These are phyloP conservation scores for Entelurus aequoreus DNA, from an alignment of 2,113 vertebrate genomes.

Conservation along the genomic window DNA sequence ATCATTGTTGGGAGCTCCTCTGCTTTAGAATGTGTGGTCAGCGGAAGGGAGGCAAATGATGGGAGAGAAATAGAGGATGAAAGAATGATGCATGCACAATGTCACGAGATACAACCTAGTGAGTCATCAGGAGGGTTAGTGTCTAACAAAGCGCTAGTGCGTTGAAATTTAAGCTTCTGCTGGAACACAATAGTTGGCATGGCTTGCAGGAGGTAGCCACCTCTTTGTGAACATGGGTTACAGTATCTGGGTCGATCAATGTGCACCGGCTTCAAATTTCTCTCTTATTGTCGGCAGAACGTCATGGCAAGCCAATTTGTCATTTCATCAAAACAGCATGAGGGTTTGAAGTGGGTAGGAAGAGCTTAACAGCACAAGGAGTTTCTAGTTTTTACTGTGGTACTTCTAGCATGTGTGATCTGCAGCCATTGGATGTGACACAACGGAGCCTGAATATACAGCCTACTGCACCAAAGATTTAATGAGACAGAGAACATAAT, in stretches of 20 bases:
- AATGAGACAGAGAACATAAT: conserved; percentile 20
- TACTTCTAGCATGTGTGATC: conserved; percentile 4
- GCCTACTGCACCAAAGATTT: conserved; percentile 38
- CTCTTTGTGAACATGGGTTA: conserved; percentile 58
- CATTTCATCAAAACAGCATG: conserved; percentile 32
- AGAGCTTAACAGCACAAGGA: conserved; percentile 17
- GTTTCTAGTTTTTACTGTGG: conserved; percentile 37
- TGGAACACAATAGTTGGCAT: conserved; percentile 57
- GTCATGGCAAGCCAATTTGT: conserved; percentile 45
- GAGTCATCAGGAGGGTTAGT: conserved; percentile 40
- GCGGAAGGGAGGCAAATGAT: conserved; percentile 13
- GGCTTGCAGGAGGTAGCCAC: conserved; percentile 39
- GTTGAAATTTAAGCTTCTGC: conserved; percentile 58
- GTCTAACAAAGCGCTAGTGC: conserved; percentile 52
- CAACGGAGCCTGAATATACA: conserved; percentile 25
- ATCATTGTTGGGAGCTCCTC: conserved; percentile 48
- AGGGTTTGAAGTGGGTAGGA: conserved; percentile 27
- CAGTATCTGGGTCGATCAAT: conserved; percentile 68
- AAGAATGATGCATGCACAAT: conserved; percentile 40
- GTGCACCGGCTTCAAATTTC: conserved; percentile 55
- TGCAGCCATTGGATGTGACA: conserved; percentile 23
- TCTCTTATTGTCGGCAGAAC: conserved; percentile 51
- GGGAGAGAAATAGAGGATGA: conserved; percentile 26
- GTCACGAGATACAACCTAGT: conserved; percentile 44
- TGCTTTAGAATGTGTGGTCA: conserved; percentile 26